Evolutionary conservation across 2,113 vertebrate species (phyloP).

Genomic region (Aramus guarauna): DNA sequence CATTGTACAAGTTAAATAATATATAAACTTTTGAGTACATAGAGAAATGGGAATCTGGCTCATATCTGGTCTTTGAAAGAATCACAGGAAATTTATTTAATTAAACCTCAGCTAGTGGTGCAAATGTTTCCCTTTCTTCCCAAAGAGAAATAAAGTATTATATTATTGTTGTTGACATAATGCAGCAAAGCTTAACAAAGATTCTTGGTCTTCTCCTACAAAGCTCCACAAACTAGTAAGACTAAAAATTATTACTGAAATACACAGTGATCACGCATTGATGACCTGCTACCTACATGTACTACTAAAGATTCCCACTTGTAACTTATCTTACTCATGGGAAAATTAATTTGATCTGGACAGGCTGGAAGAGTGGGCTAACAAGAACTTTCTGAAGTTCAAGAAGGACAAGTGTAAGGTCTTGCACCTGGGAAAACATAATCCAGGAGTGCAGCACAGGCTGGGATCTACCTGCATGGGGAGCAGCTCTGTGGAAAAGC

Average conservation of each 20-base stretch:
- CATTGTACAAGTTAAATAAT: conserved; percentile 58
- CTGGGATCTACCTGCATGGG: neutral
- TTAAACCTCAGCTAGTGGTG: conserved; percentile 28
- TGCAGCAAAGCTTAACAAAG: neutral
- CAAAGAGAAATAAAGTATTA: conserved; percentile 25
- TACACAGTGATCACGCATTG: neutral
- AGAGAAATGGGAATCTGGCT: conserved; percentile 37
- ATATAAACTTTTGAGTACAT: conserved; percentile 50
- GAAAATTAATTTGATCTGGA: neutral
- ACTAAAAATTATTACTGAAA: neutral
- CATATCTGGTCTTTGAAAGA: neutral
- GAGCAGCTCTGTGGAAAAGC: neutral
- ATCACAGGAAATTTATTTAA: conserved; percentile 44
- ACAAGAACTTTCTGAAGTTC: neutral
- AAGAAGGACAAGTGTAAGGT: no score
- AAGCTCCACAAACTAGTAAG: neutral
- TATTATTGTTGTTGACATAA: conserved; percentile 14
- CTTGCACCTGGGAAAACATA: no score
- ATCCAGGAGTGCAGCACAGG: neutral
- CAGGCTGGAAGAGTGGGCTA: neutral
- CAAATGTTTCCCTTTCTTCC: conserved; percentile 35
- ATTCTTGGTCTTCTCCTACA: neutral
- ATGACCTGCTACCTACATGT: neutral
- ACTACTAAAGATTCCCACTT: neutral
- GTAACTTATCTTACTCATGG: neutral